phyloP scores from a whole-genome alignment of 2,888 invertebrate species.

The Lasioglossum figueresi region DNA sequence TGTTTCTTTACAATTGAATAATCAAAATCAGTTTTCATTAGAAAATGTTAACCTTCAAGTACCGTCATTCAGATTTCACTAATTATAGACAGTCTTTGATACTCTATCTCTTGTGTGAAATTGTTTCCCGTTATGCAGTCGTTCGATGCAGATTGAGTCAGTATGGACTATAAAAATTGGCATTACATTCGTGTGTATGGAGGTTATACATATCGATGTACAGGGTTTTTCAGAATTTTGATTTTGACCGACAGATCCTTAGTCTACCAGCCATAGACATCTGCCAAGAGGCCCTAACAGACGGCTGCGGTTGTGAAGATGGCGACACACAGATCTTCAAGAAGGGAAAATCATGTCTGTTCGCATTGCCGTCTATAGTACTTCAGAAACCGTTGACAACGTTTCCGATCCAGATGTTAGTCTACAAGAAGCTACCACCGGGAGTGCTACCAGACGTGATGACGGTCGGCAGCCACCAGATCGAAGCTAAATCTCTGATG shows the following conservation, averaged over 20 bases:
- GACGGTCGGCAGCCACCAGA: slow-evolving; percentile 86
- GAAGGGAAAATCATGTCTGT: slow-evolving; percentile 89
- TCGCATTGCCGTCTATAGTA: slow-evolving; percentile 86
- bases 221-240: background rate
- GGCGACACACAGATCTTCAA: slow-evolving; percentile 85
- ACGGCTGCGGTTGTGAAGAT: slow-evolving; percentile 83
- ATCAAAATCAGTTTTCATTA: background rate
- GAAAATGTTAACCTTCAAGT: background rate
- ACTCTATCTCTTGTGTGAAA: background rate
- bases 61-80: background rate
- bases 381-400: slow-evolving; percentile 85
- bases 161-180: background rate
- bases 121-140: background rate
- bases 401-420: slow-evolving; percentile 86
- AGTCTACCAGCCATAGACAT: slow-evolving; percentile 87
- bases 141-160: background rate
- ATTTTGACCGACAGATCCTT: slow-evolving; percentile 82
- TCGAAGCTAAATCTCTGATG: slow-evolving; percentile 87
- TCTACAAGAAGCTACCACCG: slow-evolving; percentile 87
- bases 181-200: background rate
- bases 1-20: background rate
- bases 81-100: background rate
- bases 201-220: background rate
- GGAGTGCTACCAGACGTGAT: slow-evolving; percentile 88
- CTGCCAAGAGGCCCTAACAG: slow-evolving; percentile 85